Evolutionary conservation across 2,888 invertebrate genomes (phyloP), one percentile per base, ranked within the genome.

Genomic region (Synanthedon andrenaeformis): DNA sequence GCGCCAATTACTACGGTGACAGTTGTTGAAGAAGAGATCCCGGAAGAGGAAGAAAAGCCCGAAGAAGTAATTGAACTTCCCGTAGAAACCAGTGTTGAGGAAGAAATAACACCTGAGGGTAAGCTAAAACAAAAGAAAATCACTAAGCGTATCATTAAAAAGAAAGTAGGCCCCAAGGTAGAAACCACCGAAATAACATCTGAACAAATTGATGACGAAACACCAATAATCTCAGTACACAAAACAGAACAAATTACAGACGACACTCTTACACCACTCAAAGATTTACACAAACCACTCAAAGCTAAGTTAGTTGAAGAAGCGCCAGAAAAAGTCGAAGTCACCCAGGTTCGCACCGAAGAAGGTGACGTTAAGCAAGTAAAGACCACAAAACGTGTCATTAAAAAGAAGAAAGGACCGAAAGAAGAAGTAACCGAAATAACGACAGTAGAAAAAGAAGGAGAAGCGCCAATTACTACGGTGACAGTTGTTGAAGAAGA

Each of bases 351-450:
- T 14, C 58, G 13, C 65, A 52, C 69, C 4, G 56, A 62, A 17
- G 56, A 58, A 53, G 59, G 56, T 57, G 59, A 50, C 57, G 62
- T 63, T 52, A 41, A 55, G 3, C 54, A 51, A 10, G 49, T 58
- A 1, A 61, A 57, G 49, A 61, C 58, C 1, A 56, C 49, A 0
- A 58, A 56, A 35, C 55, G 58, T 0, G 23, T 56, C 0, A 52
- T 58, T 1, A 57, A 53, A 61, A 50, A 57, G 57, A 49, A 56
- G 52, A 61, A 51, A 41, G 53, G 53, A 35, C 19, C 45, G n/a
- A 51, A 54, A 54, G 45, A 56, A 57, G 17, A 19, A 50, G 68
- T 78, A 49, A 81, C 87, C 11, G 79, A 78, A 62, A 75, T 75
- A 42, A 8, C 42, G 19, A 84, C 85, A 48, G 69, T 76, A 42